phyloP scores from a whole-genome alignment of 2,797 vertebrate species.

The Fistularia commersonii region DNA sequence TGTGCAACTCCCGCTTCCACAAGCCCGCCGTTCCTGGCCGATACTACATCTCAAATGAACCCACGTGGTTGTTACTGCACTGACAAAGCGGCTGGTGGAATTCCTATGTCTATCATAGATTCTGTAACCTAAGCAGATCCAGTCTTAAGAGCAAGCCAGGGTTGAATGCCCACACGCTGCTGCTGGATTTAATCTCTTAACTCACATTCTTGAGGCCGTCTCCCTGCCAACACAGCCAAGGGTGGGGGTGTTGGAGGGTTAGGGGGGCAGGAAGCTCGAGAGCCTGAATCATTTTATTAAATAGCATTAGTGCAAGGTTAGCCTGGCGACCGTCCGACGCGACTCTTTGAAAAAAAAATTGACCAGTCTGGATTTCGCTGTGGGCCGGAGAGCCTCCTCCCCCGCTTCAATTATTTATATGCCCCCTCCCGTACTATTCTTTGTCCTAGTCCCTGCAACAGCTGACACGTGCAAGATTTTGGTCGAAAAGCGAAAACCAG shows the following conservation, averaged over 20 bases:
- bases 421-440: too few species aligned
- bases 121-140: too few species aligned
- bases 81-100: too few species aligned
- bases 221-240: slow-evolving; percentile 41
- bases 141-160: too few species aligned
- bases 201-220: slow-evolving; percentile 48
- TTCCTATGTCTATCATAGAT: too few species aligned
- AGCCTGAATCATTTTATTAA: slow-evolving; percentile 31
- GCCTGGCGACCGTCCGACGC: slow-evolving; percentile 34
- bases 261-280: slow-evolving; percentile 14
- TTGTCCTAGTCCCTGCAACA: too few species aligned
- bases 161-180: background rate
- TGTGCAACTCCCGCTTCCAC: too few species aligned
- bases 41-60: too few species aligned
- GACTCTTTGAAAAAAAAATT: slow-evolving; percentile 22
- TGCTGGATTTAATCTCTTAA: slow-evolving; percentile 38
- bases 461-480: too few species aligned
- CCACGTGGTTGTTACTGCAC: too few species aligned
- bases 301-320: slow-evolving; percentile 31
- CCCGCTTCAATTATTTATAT: background rate
- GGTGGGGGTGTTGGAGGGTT: background rate
- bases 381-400: background rate
- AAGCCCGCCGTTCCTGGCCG: too few species aligned
- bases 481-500: too few species aligned
- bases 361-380: slow-evolving; percentile 11